Evolutionary conservation across 2,113 vertebrate species (phyloP).

Genomic region (Pteruthius melanotis): DNA sequence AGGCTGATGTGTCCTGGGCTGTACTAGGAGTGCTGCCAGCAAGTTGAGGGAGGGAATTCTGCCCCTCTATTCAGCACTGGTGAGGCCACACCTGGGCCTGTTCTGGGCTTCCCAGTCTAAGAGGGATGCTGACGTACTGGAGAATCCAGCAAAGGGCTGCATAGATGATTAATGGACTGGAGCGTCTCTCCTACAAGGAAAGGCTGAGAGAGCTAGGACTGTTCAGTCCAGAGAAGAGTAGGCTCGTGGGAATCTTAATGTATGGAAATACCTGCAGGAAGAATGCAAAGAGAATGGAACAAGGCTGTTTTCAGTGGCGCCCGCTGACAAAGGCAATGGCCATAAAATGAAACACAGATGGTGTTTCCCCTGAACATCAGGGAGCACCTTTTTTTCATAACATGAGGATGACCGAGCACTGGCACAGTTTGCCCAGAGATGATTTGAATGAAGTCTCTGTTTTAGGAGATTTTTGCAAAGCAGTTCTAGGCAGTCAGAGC

Average conservation of each 20-base stretch:
- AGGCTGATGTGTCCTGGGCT: neutral
- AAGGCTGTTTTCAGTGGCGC: neutral
- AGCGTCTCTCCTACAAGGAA: neutral
- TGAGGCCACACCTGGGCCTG: neutral
- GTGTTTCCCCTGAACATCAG: neutral
- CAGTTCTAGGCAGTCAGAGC: neutral
- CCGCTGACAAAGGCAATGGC: neutral
- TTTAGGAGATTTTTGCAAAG: neutral
- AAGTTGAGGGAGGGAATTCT: neutral
- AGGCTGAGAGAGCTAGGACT: neutral
- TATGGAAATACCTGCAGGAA: neutral
- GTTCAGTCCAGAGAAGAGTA: neutral
- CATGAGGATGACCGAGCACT: rapidly evolving
- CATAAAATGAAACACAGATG: neutral
- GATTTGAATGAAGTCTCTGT: neutral
- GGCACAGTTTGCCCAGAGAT: neutral
- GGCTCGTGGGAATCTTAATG: rapidly evolving
- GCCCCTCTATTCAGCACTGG: neutral
- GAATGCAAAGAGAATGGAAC: neutral
- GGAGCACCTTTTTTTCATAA: neutral
- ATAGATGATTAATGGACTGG: neutral
- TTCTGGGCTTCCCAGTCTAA: neutral
- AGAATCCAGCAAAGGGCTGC: neutral
- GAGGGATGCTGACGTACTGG: neutral
- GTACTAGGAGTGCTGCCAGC: neutral